Evolutionary conservation across 35 echinoderm and acorn worm genomes (phyloP), one percentile per base, ranked within the genome.

Genomic region (Diadema setosum): DNA sequence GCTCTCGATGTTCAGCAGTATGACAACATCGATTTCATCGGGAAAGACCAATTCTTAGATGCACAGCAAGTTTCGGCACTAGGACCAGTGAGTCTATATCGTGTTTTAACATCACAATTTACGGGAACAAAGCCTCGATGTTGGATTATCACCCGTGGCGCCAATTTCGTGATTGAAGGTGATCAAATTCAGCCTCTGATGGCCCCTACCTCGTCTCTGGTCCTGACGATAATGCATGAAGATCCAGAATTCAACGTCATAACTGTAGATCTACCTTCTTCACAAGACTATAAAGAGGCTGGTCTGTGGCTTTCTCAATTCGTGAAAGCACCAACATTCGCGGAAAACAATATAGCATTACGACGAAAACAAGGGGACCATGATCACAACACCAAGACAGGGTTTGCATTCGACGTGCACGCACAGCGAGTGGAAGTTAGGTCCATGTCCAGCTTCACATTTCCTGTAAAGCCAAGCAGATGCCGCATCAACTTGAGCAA

Each of bases 161-260:
- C 88, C 15, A 92, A 94, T 15, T 89, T 92, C 16, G 92, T 94
- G 5, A 69, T 89, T 23, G 96, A 94, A 60, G 83, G 88, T 20
- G 96, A 98, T 42, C 70, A 86, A 56, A 86, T 91, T 32, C 82
- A 94, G 33, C 96, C 96, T 5, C 61, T 94, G 42, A 91, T 94
- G 89, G 90, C 96, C 15, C 58, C 88, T 2, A 89, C 93, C 7
- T 46, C 78, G 55, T 89, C 96, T 26, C 78, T 98, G 8, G 88
- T 87, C 48, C 40, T 89, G 20, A 98, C 96, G 17, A 67, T 98
- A 6, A 94, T 98, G 92, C 96, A 98, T 58, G 96, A 98, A 86
- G 92, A 98, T 64, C 93, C 92, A 50, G 96, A 98, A 45, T 94
- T 94, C 43, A 89, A 80, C 24, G 61, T 94, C 0, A 85, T 91